These are phyloP conservation scores for Premnoplex brunnescens DNA, from an alignment of 2,797 vertebrate species.

Conservation along the genomic window DNA sequence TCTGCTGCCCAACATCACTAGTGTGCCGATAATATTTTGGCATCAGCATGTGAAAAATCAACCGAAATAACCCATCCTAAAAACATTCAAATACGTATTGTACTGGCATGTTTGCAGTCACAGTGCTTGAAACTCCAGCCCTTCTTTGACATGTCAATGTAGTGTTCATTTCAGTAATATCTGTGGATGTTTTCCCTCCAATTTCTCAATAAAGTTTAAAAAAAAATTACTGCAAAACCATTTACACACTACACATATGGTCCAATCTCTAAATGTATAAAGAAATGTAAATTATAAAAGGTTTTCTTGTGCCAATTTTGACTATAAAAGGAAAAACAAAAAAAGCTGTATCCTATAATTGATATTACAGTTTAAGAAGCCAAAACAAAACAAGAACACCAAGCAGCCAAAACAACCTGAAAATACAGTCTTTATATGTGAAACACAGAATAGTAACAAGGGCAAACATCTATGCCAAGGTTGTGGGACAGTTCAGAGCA, in stretches of 20 bases:
- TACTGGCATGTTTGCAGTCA: background rate
- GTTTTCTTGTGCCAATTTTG: background rate
- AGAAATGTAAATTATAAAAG: background rate
- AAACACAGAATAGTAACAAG: background rate
- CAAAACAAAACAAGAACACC: background rate
- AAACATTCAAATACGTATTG: background rate
- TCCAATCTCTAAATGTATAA: background rate
- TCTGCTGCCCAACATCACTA: background rate
- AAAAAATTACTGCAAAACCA: background rate
- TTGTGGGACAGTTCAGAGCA: background rate
- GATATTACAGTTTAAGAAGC: background rate
- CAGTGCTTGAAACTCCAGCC: background rate
- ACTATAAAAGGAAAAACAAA: background rate
- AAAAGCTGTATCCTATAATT: background rate
- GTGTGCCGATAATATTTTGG: background rate
- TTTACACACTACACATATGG: fast-evolving
- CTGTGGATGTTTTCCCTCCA: background rate
- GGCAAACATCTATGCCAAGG: background rate
- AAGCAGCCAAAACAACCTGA: background rate
- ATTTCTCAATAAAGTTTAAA: background rate
- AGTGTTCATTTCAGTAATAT: background rate
- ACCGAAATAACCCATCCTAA: background rate
- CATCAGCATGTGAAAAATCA: fast-evolving
- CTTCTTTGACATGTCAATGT: fast-evolving
- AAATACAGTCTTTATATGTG: background rate